phyloP scores from a whole-genome alignment of 2,113 vertebrate genomes.

The Ceyx margarethae region DNA sequence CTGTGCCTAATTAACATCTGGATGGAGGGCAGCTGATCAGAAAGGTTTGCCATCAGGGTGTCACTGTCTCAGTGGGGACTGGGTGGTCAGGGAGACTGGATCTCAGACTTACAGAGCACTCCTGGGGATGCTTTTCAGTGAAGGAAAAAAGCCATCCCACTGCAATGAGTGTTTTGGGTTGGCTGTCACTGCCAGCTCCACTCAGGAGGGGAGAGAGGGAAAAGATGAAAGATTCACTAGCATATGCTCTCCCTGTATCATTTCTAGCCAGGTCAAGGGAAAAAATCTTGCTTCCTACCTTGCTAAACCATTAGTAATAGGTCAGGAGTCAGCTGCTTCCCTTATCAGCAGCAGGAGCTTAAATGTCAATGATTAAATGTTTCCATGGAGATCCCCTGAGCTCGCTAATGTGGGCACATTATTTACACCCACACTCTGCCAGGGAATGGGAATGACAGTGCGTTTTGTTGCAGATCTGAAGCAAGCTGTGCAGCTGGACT shows the following conservation, averaged over 20 bases:
- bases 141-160: not conserved
- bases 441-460: slow-evolving; percentile 25
- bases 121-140: not conserved
- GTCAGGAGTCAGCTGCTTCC: slow-evolving; percentile 54
- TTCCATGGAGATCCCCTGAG: slow-evolving; percentile 74
- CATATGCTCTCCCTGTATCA: not conserved
- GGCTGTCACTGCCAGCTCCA: not conserved
- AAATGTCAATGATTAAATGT: slow-evolving; percentile 70
- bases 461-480: not conserved
- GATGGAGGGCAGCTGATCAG: not conserved
- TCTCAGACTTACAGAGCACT: not conserved
- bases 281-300: slow-evolving; percentile 14
- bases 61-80: not conserved
- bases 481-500: slow-evolving; percentile 49
- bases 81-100: not conserved
- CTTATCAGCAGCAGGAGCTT: slow-evolving; percentile 49
- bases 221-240: not conserved
- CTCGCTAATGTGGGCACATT: slow-evolving; percentile 52
- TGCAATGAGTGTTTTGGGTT: not conserved
- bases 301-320: slow-evolving; percentile 42
- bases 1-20: not conserved
- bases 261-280: slow-evolving; percentile 20
- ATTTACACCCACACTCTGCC: slow-evolving; percentile 57
- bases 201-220: not conserved
- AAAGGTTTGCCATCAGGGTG: not conserved